Evolutionary conservation across 2,888 invertebrate species (phyloP).

Genomic region (Anthophora plumipes): DNA sequence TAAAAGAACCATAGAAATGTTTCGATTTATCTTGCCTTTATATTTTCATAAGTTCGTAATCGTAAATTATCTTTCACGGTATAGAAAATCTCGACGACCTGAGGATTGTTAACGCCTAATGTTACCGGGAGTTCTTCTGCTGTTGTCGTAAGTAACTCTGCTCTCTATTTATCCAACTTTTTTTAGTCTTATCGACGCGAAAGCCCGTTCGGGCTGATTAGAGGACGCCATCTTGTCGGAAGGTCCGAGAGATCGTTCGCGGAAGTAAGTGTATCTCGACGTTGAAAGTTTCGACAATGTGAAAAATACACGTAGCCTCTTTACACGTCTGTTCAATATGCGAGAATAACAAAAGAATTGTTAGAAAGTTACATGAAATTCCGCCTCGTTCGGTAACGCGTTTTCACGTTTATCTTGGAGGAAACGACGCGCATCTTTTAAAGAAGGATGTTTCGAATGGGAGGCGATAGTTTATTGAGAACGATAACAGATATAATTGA

Average conservation of each 20-base stretch:
- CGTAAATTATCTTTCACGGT: background rate
- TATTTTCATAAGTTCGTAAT: background rate
- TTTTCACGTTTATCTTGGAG: background rate
- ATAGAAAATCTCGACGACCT: background rate
- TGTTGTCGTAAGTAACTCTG: conserved; percentile 41
- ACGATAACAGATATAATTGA: background rate
- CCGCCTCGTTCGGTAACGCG: background rate
- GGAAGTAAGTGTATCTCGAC: no score
- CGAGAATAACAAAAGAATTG: background rate
- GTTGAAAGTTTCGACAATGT: background rate
- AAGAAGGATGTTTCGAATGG: background rate
- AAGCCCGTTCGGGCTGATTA: conserved; percentile 10
- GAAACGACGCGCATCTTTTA: background rate
- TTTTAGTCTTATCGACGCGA: conserved; percentile 9
- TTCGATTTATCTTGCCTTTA: conserved; percentile 6
- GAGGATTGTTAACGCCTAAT: background rate
- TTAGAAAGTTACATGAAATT: background rate
- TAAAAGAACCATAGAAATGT: background rate
- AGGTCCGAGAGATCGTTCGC: no score
- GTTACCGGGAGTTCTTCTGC: conserved; percentile 14
- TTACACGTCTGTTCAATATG: background rate
- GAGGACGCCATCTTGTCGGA: no score
- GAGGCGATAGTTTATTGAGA: background rate
- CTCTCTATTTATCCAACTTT: conserved; percentile 22
- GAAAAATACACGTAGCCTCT: no score